Conservation (phyloP, 2,888 invertebrate species). For the Lobophora halterata region DNA sequence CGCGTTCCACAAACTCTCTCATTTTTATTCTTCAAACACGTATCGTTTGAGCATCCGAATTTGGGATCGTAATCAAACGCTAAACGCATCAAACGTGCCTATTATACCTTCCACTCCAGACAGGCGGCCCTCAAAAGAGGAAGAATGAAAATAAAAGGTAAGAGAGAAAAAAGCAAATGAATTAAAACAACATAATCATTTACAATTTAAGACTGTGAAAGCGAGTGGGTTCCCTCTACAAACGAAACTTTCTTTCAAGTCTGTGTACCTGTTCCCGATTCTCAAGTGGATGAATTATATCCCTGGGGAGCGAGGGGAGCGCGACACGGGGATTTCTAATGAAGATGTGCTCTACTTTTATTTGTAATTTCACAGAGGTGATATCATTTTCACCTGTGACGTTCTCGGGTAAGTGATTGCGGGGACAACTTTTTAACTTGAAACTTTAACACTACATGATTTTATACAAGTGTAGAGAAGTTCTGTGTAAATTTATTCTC, state of each 20-base stretch:
- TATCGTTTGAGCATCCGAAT: conserved; percentile 36
- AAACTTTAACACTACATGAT: conserved; percentile 4
- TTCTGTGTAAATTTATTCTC: conserved; percentile 5
- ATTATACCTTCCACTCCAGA: conserved; percentile 65
- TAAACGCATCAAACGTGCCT: conserved; percentile 47
- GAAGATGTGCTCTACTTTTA: conserved; percentile 69
- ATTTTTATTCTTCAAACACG: no score
- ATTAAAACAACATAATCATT: conserved; percentile 80
- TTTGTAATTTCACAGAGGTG: conserved; percentile 64
- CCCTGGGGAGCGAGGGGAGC: conserved; percentile 71
- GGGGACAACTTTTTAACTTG: conserved; percentile 10
- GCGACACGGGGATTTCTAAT: conserved; percentile 67
- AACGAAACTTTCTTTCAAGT: conserved; percentile 78
- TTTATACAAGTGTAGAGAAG: conserved; percentile 1
- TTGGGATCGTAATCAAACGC: conserved; percentile 26
- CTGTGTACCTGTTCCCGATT: conserved; percentile 74
- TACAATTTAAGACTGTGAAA: conserved; percentile 71
- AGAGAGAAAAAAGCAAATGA: conserved; percentile 73
- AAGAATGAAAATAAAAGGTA: conserved; percentile 65
- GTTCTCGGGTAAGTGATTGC: conserved; percentile 12
- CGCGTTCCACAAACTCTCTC: conserved; percentile 41
- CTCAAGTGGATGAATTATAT: conserved; percentile 79
- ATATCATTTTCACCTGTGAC: conserved; percentile 62
- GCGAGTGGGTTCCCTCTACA: conserved; percentile 68
- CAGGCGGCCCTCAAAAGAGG: conserved; percentile 72